Conservation (phyloP, 1,140 invertebrate species). For the Drosophila sp. region DNA sequence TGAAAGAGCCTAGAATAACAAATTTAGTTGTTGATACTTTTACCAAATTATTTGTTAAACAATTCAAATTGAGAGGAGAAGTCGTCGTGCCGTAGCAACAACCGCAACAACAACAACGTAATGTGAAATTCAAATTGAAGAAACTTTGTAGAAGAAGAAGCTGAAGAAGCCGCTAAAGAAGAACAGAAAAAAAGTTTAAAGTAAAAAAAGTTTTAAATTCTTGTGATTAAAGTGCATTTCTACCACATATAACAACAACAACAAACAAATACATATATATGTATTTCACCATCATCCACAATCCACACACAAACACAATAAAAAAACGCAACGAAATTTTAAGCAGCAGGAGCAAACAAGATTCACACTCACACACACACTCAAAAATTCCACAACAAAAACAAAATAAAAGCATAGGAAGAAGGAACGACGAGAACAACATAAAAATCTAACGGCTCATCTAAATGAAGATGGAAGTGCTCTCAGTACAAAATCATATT, state of each 20-base stretch:
- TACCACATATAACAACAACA: conserved; percentile 60
- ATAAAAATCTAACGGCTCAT: conserved; percentile 27
- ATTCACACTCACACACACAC: too few relatives aligned
- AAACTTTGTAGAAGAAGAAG: conserved; percentile 15
- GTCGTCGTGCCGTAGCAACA: conserved; percentile 48
- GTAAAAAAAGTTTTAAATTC: conserved; percentile 72
- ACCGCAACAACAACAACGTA: conserved; percentile 32
- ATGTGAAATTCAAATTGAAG: conserved; percentile 36
- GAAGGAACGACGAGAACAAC: conserved; percentile 12
- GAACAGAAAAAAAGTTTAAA: not conserved
- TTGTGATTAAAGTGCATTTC: conserved; percentile 83
- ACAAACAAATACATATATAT: not conserved
- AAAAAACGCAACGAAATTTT: too few relatives aligned
- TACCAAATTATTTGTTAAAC: conserved; percentile 79
- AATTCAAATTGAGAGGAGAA: conserved; percentile 45
- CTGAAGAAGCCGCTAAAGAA: not conserved
- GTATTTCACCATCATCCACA: too few relatives aligned
- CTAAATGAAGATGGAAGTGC: conserved; percentile 83
- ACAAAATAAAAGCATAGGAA: too few relatives aligned
- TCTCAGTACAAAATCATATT: conserved; percentile 83
- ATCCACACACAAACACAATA: too few relatives aligned
- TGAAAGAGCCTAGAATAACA: conserved; percentile 76
- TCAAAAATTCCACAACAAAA: too few relatives aligned
- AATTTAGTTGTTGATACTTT: conserved; percentile 82
- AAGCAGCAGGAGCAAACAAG: too few relatives aligned